These are phyloP conservation scores for Dilophus febrilis DNA, from an alignment of 2,888 invertebrate genomes.

Conservation along the genomic window DNA sequence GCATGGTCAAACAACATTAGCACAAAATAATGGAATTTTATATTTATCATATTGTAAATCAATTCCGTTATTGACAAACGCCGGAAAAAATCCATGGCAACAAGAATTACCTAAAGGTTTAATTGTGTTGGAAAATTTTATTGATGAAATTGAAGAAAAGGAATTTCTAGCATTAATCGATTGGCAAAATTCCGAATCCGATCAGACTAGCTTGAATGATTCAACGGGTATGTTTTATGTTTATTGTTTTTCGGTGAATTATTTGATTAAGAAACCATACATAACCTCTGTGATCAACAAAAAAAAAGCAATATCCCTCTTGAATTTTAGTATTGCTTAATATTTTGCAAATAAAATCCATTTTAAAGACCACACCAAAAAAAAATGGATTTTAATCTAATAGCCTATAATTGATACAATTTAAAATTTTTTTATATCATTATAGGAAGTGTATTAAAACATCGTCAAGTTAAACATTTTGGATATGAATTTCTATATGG, in stretches of 20 bases:
- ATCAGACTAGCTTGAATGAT: too few species aligned
- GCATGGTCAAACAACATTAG: constrained; percentile 41
- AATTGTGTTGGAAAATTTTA: constrained; percentile 49
- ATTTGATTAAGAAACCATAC: too few species aligned
- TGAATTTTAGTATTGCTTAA: too few species aligned
- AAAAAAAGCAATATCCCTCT: background rate
- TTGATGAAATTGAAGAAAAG: constrained; percentile 52
- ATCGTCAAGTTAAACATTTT: constrained; percentile 75
- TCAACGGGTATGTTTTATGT: too few species aligned
- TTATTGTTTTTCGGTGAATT: too few species aligned
- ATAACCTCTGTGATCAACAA: too few species aligned
- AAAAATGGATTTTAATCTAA: too few species aligned
- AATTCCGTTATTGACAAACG: constrained; percentile 2
- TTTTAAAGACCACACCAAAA: too few species aligned
- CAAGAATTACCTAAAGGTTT: constrained; percentile 47
- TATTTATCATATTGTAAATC: constrained; percentile 46
- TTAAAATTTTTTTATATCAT: background rate
- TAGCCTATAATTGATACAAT: too few species aligned
- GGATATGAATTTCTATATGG: constrained; percentile 85
- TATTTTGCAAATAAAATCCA: too few species aligned
- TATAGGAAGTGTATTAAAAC: constrained; percentile 38
- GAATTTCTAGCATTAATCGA: too few species aligned
- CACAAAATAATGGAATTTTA: constrained; percentile 40
- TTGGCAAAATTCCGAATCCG: too few species aligned
- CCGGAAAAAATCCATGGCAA: constrained; percentile 19